These are phyloP conservation scores for Balanococcus diminutus DNA, from an alignment of 2,888 invertebrate genomes.

Conservation along the genomic window DNA sequence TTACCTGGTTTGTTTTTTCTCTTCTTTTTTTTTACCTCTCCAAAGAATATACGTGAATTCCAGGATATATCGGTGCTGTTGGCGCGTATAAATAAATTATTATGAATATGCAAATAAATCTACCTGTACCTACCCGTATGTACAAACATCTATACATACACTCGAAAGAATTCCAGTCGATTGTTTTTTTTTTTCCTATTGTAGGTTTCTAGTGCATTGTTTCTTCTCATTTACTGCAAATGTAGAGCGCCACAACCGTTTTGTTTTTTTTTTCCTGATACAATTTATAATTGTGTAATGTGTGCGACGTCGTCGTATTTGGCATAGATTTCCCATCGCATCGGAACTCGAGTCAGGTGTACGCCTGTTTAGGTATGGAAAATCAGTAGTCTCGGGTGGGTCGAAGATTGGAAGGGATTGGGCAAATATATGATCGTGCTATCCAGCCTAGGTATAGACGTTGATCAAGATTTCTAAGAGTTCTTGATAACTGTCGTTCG, in stretches of 20 bases:
- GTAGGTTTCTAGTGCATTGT: conserved; percentile 17
- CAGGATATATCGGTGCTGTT: neutral
- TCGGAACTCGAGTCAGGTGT: neutral
- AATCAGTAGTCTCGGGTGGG: neutral
- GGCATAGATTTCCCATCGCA: neutral
- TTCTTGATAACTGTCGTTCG: conserved; percentile 34
- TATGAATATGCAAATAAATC: neutral
- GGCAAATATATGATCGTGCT: neutral
- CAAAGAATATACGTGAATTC: neutral
- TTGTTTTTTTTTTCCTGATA: neutral
- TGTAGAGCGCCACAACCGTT: neutral
- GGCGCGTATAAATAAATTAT: neutral
- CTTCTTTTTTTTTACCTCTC: neutral
- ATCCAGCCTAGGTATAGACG: neutral
- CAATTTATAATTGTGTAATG: neutral
- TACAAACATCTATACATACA: neutral
- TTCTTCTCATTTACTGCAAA: neutral
- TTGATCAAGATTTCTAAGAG: conserved; percentile 4
- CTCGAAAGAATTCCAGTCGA: neutral
- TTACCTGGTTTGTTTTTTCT: neutral
- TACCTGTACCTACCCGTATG: no score
- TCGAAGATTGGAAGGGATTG: neutral
- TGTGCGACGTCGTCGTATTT: neutral
- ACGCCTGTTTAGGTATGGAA: neutral
- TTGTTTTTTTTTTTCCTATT: conserved; percentile 15